Conservation (phyloP, 2,797 vertebrate genomes). For the Lagodon rhomboides region DNA sequence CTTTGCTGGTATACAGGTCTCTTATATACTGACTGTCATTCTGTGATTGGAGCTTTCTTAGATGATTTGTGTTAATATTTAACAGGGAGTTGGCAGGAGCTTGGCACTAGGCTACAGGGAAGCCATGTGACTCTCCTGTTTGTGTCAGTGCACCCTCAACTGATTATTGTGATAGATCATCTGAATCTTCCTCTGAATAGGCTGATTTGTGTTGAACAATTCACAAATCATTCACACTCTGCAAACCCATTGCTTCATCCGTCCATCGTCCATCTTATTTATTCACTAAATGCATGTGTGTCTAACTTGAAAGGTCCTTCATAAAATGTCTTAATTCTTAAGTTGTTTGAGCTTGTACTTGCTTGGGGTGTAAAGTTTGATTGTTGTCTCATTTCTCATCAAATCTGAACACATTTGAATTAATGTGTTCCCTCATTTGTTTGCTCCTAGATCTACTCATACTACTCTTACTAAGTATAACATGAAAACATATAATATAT, state of each 20-base stretch:
- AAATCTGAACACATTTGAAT: not conserved
- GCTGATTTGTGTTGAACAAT: not conserved
- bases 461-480: too few relatives aligned
- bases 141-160: conserved; percentile 8
- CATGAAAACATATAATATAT: too few relatives aligned
- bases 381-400: not conserved
- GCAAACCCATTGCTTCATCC: not conserved
- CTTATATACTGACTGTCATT: not conserved
- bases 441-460: too few relatives aligned
- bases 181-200: too few relatives aligned
- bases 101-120: conserved; percentile 33
- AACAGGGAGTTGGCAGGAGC: conserved; percentile 4
- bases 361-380: not conserved
- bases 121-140: conserved; percentile 36
- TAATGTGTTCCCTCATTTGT: too few relatives aligned
- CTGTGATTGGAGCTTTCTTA: not conserved
- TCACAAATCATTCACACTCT: not conserved
- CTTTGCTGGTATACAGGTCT: not conserved
- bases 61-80: conserved; percentile 4
- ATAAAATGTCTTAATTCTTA: not conserved
- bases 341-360: not conserved
- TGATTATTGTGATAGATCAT: too few relatives aligned
- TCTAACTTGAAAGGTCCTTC: not conserved
- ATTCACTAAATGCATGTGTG: not conserved
- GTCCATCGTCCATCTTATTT: not conserved